Percentiles rank a stretch among this genome's conserved stretches.
These are phyloP conservation scores for Ianthella basta DNA, from an alignment of 37 sponge, comb jelly and placozoan species.

Conservation along the genomic window DNA sequence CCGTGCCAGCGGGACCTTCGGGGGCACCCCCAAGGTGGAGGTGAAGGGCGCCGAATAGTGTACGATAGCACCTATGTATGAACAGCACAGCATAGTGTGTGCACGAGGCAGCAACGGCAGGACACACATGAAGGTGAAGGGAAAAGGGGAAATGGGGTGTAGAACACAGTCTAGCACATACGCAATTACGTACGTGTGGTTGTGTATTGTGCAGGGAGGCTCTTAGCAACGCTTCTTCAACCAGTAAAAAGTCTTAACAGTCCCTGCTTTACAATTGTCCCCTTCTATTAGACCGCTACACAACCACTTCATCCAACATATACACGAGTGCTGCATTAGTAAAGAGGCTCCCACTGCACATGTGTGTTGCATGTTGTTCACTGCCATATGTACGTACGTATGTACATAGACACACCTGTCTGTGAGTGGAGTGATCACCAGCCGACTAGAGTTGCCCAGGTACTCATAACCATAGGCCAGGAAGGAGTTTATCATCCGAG, in stretches of 20 bases:
- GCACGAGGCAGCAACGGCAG: too few species aligned
- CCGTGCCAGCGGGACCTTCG: constrained; percentile 99
- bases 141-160: background rate
- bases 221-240: too few species aligned
- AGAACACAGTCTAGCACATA: background rate
- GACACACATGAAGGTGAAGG: background rate
- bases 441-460: constrained; percentile 94
- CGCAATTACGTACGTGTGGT: background rate
- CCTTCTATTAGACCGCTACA: background rate
- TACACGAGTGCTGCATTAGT: too few species aligned
- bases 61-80: constrained; percentile 84
- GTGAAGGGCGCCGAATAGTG: constrained; percentile 98
- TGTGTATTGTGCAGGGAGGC: too few species aligned
- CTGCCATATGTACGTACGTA: background rate
- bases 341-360: too few species aligned
- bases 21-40: constrained; percentile 99
- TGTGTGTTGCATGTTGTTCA: background rate
- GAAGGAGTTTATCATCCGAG: constrained; percentile 98
- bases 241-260: too few species aligned
- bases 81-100: background rate
- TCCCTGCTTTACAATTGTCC: too few species aligned
- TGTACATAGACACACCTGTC: constrained; percentile 66
- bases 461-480: constrained; percentile 99
- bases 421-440: constrained; percentile 99
- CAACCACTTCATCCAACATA: background rate